These are phyloP conservation scores for Pipa parva DNA, from an alignment of 2,113 vertebrate genomes.

Conservation along the genomic window DNA sequence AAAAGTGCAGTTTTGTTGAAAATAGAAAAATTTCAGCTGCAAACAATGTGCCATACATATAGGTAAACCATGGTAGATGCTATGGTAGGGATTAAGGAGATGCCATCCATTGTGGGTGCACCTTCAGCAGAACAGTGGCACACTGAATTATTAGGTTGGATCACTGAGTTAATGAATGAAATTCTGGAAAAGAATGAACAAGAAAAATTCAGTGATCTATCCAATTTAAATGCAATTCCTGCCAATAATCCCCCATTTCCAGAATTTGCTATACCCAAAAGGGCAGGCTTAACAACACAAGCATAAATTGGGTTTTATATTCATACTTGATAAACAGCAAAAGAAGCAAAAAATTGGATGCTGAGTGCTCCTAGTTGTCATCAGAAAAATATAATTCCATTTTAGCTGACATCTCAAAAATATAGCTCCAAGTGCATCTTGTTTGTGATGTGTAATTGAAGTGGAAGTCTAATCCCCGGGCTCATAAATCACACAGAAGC, in stretches of 20 bases:
- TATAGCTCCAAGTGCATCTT: slow-evolving; percentile 43
- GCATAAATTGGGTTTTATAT: slow-evolving; percentile 39
- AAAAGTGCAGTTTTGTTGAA: no score
- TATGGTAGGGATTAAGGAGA: no score
- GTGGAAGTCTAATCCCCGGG: slow-evolving; percentile 41
- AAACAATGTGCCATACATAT: no score
- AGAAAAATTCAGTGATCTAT: slow-evolving; percentile 12
- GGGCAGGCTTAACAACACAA: slow-evolving; percentile 37
- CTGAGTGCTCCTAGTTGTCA: slow-evolving; percentile 40
- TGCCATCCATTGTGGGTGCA: no score
- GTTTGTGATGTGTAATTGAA: slow-evolving; percentile 44
- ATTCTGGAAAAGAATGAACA: slow-evolving; percentile 24
- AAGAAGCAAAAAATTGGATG: slow-evolving; percentile 40
- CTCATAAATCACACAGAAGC: slow-evolving; percentile 38
- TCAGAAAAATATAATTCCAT: slow-evolving; percentile 44
- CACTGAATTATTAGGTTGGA: no score
- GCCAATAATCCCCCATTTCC: slow-evolving; percentile 22
- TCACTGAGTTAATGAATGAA: no score
- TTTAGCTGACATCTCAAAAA: slow-evolving; percentile 43
- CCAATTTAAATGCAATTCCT: slow-evolving; percentile 20
- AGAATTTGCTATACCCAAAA: slow-evolving; percentile 25
- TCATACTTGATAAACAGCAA: slow-evolving; percentile 42
- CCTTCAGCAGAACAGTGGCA: no score
- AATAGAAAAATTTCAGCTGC: no score
- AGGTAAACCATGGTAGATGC: no score